Percentiles rank a stretch among this genome's conserved stretches.
phyloP scores from a whole-genome alignment of 2,888 invertebrate species.

The Rhaphigaster nebulosa region DNA sequence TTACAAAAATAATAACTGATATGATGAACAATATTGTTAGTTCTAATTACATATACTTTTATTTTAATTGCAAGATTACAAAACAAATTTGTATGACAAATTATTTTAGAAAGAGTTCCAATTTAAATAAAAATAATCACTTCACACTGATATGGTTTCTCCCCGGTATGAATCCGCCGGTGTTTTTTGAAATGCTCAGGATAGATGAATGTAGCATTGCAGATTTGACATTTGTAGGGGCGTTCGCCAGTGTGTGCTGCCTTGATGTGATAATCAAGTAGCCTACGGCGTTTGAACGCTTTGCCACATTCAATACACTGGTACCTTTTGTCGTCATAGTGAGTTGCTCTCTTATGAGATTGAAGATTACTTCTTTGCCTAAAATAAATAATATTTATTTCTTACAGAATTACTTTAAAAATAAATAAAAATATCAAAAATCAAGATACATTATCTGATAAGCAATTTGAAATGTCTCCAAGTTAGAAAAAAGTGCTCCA shows the following conservation, averaged over 20 bases:
- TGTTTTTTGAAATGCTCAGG: constrained; percentile 88
- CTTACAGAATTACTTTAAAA: not conserved
- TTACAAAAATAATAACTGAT: too few relatives aligned
- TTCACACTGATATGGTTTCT: constrained; percentile 82
- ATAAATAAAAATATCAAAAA: not conserved
- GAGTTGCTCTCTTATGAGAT: constrained; percentile 84
- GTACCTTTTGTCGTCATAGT: constrained; percentile 82
- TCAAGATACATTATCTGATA: not conserved
- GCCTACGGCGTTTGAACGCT: constrained; percentile 79
- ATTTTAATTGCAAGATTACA: too few relatives aligned
- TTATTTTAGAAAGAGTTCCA: not conserved
- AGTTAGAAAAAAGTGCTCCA: too few relatives aligned
- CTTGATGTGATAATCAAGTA: constrained; percentile 85
- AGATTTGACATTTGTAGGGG: constrained; percentile 80
- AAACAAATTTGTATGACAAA: not conserved
- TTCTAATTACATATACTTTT: too few relatives aligned
- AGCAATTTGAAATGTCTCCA: not conserved
- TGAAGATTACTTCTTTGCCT: constrained; percentile 86
- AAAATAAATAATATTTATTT: constrained; percentile 45
- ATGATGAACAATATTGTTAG: too few relatives aligned
- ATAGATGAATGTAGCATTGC: constrained; percentile 85
- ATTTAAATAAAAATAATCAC: constrained; percentile 68
- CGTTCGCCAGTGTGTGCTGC: constrained; percentile 85
- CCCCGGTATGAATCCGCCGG: constrained; percentile 82
- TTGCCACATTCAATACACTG: constrained; percentile 80